Percentiles rank a stretch among this genome's conserved stretches.
Conservation (phyloP, 2,797 vertebrate genomes). For the Rhyacichthys aspro region DNA sequence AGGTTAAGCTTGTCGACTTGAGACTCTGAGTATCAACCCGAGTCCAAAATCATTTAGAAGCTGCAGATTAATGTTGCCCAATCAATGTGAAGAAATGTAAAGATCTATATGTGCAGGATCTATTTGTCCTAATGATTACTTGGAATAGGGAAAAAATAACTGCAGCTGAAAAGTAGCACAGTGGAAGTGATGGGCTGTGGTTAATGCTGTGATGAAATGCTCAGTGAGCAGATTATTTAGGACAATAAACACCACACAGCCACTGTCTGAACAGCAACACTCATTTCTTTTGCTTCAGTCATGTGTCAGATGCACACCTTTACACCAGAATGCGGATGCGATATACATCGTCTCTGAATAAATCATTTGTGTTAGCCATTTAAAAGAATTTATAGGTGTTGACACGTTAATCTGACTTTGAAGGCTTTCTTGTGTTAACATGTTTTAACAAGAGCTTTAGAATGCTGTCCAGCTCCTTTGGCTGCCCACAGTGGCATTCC, state of each 20-base stretch:
- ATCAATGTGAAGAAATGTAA: conserved; percentile 14
- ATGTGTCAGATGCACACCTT: conserved; percentile 4
- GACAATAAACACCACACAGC: conserved; percentile 32
- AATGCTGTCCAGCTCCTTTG: conserved; percentile 30
- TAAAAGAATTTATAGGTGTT: too few species aligned
- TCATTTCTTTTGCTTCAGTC: conserved; percentile 41
- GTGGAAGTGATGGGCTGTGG: conserved; percentile 12
- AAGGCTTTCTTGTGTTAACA: conserved; percentile 23
- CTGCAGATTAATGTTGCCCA: background rate
- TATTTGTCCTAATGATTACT: background rate
- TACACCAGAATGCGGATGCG: background rate
- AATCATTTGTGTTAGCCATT: conserved; percentile 17
- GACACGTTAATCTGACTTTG: conserved; percentile 1
- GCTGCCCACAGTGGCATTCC: conserved; percentile 41
- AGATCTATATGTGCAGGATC: background rate
- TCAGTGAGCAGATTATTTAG: conserved; percentile 49
- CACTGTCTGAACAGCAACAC: conserved; percentile 43
- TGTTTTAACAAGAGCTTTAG: conserved; percentile 32
- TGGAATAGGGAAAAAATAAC: conserved; percentile 8
- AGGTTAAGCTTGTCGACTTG: conserved; percentile 7
- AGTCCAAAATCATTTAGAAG: background rate
- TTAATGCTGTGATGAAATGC: conserved; percentile 35
- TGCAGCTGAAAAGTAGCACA: conserved; percentile 21
- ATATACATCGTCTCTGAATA: too few species aligned
- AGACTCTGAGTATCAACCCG: background rate